These are phyloP conservation scores for Chelonus formosanus DNA, from an alignment of 2,888 invertebrate species.

Conservation along the genomic window DNA sequence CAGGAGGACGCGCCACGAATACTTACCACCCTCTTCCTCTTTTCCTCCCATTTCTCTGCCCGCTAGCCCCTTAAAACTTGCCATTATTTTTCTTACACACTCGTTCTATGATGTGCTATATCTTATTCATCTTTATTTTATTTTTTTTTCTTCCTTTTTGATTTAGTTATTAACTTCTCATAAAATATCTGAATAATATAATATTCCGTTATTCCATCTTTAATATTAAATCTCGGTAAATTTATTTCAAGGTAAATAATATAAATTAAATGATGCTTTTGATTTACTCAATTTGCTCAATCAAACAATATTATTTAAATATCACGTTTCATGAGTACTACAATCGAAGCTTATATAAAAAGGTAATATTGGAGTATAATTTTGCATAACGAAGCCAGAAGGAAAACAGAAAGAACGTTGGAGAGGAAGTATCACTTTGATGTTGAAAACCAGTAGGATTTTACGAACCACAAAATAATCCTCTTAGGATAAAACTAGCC, in stretches of 20 bases:
- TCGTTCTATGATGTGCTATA: constrained; percentile 40
- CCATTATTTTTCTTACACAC: constrained; percentile 48
- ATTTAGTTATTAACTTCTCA: constrained; percentile 2
- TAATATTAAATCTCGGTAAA: no score
- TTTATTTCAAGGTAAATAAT: no score
- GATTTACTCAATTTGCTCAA: no score
- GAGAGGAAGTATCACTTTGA: constrained; percentile 46
- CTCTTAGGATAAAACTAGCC: constrained; percentile 50
- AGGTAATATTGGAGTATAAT: constrained; percentile 34
- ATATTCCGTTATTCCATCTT: no score
- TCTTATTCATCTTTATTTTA: constrained; percentile 4
- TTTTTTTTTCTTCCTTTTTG: not conserved
- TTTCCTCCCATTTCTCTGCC: constrained; percentile 28
- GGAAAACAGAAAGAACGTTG: not conserved
- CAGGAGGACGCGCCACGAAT: constrained; percentile 58
- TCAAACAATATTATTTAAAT: no score
- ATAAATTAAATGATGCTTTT: no score
- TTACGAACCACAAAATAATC: constrained; percentile 55
- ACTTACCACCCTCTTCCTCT: constrained; percentile 49
- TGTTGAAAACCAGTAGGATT: constrained; percentile 47
- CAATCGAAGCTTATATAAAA: constrained; percentile 5
- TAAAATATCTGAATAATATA: not conserved
- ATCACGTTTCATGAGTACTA: not conserved
- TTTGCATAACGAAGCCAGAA: constrained; percentile 24
- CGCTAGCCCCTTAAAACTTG: constrained; percentile 30